Base-by-base conservation (phyloP, 1,140 invertebrate genomes). In the Zaprionus ornatus region DNA sequence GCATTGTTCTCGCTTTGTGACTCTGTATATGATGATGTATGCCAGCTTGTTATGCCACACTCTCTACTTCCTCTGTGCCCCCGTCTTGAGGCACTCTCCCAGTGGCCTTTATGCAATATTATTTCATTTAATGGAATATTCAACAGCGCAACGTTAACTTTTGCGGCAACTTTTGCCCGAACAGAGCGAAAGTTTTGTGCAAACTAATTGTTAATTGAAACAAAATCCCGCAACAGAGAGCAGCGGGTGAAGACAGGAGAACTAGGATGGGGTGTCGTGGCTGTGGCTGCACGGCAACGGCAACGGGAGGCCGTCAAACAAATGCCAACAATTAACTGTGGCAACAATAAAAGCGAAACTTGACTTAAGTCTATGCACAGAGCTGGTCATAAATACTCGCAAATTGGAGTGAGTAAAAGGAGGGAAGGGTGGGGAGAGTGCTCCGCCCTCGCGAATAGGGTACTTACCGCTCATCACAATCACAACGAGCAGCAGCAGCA, bases 181-280 rank as follows among this genome's bases (percentile, higher is more conserved):
- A 19, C 37, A 45, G 55, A 77, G 62, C 15, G 65, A 68, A 72
- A 72, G 42, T 73, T 77, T 72, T 76, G 45, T 64, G 50, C 64
- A 74, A 80, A 83, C 84, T 80, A 84, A 87, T 87, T 87, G 84
- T 88, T 87, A 87, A 87, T 87, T 87, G 84, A 84, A 87, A 87
- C 77, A 79, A 84, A 87, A 75, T 74, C 64, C 70, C 62, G 55
- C 35, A 54, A 27, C 66, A 52, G 42, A 25, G 12, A 32, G 17
- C 56, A 40, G 10, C 1, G 42, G 19, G 25, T 2, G 6, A 4
- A 19, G 25, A 40, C 3, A 6, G 19, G 2, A 21, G 17, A 9
- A 25, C 7, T 4, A 25, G 21, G 37, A 13, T 32, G 29, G 9
- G 9, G 7, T 21, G 32, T 21, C 4, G 57, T 21, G n/a, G 17